Evolutionary conservation across 2,797 vertebrate species (phyloP).

Genomic region (Liasis olivaceus): DNA sequence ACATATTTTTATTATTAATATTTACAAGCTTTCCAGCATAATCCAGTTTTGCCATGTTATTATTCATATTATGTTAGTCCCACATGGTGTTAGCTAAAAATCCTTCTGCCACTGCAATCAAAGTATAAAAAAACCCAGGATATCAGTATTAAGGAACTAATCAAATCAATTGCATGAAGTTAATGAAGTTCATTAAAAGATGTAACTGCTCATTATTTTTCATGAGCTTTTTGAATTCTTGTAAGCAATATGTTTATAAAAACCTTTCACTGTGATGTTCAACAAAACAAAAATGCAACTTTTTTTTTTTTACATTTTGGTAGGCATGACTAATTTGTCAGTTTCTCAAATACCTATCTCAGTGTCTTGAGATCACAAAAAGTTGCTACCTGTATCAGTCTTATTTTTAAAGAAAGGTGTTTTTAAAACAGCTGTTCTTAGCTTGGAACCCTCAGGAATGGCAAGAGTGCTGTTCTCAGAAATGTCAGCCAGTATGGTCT

Average conservation of each 20-base stretch:
- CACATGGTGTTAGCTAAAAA: conserved; percentile 49
- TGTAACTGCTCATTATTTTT: background rate
- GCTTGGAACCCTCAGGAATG: background rate
- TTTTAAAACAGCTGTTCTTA: background rate
- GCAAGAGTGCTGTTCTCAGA: background rate
- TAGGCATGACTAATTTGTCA: conserved; percentile 4
- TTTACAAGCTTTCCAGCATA: background rate
- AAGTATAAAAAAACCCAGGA: conserved; percentile 33
- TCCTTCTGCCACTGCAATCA: conserved; percentile 32
- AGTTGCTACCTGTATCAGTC: conserved; percentile 24
- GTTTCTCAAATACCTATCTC: conserved; percentile 40
- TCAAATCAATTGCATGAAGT: background rate
- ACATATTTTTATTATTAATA: conserved; percentile 63
- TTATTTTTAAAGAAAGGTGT: background rate
- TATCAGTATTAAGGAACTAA: conserved; percentile 26
- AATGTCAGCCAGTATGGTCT: background rate
- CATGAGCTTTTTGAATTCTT: background rate
- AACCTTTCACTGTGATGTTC: background rate
- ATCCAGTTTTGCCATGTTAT: conserved; percentile 31
- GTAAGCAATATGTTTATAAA: background rate
- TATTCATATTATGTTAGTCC: conserved; percentile 51
- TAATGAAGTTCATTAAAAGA: rapidly evolving
- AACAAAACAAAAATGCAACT: background rate
- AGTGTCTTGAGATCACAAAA: conserved; percentile 39
- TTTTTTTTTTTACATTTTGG: background rate